Evolutionary conservation across 2,888 invertebrate species (phyloP), one percentile per base, ranked within the genome.

Genomic region (Chloromyia formosa): DNA sequence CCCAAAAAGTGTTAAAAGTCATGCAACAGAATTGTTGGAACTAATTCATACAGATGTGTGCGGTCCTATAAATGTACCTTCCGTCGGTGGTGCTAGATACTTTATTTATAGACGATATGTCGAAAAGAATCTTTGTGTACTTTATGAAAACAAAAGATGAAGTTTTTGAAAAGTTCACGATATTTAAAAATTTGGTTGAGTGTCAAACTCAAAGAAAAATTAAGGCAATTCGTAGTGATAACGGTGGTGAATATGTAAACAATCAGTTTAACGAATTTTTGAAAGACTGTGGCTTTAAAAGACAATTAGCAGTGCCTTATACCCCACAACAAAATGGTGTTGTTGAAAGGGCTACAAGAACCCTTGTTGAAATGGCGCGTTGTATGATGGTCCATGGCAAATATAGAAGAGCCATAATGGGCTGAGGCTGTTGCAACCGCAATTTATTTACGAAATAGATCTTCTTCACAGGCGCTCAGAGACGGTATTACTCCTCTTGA

Each of bases 301-400:
- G 73, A 18, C 53, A 76, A 71, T 22, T 75, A 1, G 45, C 69
- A 1, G 75, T 75, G 10, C 35, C 23, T 14, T 75, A 77, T 16
- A 77, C 78, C 1, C 78, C 76, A 0, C 76, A 77, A 35, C 27
- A 35, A 35, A 35, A 35, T 35, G 27, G 27, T 35, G 27, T 35
- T 7, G 27, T 7, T 3, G 76, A 76, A 49, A 5, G 64, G 12
- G 27, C 40, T 4, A 64, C 23, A 12, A 14, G 64, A 12, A 64
- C 64, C n/a, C n/a, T 64, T 14, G 22, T 80, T 23, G 78, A 80
- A 40, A 71, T 75, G 22, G 79, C 80, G 2, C 74, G 80, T 23
- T 69, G 77, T 10, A 78, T 82, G 77, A 27, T 82, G n/a, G 14
- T 16, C 0, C 53, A 53, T 1, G n/a, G 9, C 53, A n/a, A 18